phyloP scores from a whole-genome alignment of 2,888 invertebrate species.

The Aethes cnicana region DNA sequence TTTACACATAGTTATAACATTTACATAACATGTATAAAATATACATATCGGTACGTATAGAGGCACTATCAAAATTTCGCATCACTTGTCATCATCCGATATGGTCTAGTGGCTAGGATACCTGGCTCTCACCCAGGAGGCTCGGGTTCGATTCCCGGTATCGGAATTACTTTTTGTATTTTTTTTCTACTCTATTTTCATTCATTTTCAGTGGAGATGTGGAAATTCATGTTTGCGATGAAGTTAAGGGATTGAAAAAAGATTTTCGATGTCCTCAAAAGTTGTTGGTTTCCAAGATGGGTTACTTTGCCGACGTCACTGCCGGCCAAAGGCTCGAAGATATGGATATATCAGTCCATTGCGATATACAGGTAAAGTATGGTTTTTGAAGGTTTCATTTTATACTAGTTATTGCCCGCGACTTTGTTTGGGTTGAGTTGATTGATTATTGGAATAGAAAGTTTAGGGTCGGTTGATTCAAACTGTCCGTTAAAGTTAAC shows the following conservation, averaged over 20 bases:
- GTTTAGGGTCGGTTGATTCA: too few species aligned
- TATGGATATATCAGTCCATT: slow-evolving; percentile 98
- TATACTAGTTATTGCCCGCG: too few species aligned
- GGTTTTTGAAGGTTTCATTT: background rate
- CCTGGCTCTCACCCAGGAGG: slow-evolving; percentile 59
- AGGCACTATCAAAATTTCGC: slow-evolving; percentile 30
- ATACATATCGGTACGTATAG: background rate
- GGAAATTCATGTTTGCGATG: slow-evolving; percentile 97
- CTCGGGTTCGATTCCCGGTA: slow-evolving; percentile 81
- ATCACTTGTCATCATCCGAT: slow-evolving; percentile 58
- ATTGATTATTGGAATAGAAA: too few species aligned
- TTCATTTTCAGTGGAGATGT: slow-evolving; percentile 86
- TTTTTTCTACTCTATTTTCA: slow-evolving; percentile 32
- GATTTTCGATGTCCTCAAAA: slow-evolving; percentile 95
- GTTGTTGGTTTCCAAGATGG: slow-evolving; percentile 94
- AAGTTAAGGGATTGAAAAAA: slow-evolving; percentile 93
- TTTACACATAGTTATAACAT: too few species aligned
- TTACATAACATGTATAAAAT: background rate
- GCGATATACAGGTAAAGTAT: slow-evolving; percentile 91
- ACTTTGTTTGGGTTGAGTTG: too few species aligned
- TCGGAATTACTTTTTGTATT: slow-evolving; percentile 62
- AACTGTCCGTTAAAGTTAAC: too few species aligned
- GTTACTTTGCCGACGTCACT: slow-evolving; percentile 95
- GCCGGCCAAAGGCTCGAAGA: slow-evolving; percentile 91
- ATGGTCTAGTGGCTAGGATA: slow-evolving; percentile 85